A percentile compares a stretch with the other conserved stretches of the same genome.
phyloP scores from a whole-genome alignment of 2,797 vertebrate species.

The Falco berigora region DNA sequence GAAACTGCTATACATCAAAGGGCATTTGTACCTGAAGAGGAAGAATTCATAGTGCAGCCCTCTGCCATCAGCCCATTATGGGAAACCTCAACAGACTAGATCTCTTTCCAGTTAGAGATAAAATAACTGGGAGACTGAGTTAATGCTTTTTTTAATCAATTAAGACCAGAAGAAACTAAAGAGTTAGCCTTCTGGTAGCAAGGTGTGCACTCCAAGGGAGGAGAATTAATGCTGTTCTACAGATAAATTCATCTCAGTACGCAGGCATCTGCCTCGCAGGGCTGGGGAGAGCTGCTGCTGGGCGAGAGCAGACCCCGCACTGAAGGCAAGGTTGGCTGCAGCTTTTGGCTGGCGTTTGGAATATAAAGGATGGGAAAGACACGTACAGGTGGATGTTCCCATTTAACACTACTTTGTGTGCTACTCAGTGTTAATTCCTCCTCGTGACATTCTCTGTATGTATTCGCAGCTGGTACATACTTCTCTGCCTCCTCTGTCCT shows the following conservation, averaged over 20 bases:
- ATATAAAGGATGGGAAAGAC: neutral
- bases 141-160: neutral
- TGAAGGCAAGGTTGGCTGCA: neutral
- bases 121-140: neutral
- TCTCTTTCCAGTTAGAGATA: neutral
- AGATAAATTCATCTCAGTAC: constrained; percentile 12
- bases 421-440: constrained; percentile 17
- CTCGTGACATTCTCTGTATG: neutral
- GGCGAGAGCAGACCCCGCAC: neutral
- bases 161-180: neutral
- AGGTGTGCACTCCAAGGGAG: neutral
- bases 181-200: neutral
- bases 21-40: neutral
- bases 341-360: neutral
- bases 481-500: constrained; percentile 25
- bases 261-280: neutral
- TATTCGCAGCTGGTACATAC: neutral
- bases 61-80: neutral
- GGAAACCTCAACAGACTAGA: neutral
- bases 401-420: constrained; percentile 36
- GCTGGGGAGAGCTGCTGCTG: fast-evolving
- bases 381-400: neutral
- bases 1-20: neutral
- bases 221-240: neutral
- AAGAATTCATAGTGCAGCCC: neutral